Evolutionary conservation across 2,888 invertebrate species (phyloP), one percentile per base, ranked within the genome.

Genomic region (Lycocerus yunnanus): DNA sequence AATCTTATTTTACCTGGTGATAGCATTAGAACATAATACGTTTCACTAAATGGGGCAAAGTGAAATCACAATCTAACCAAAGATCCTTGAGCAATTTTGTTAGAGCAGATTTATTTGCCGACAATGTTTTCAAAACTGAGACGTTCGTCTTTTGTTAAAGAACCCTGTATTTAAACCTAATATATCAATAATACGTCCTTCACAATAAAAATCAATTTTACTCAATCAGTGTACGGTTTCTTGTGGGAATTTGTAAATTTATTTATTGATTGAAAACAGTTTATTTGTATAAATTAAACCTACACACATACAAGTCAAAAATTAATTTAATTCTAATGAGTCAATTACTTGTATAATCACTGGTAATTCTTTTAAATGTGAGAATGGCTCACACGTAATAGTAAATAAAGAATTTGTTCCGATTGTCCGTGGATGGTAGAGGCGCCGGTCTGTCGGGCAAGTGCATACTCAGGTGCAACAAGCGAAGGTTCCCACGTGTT

Each of bases 381-480:
- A 63, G 20, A 63, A 63, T 63, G 61, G 43, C 68, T 68, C 68
- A 68, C 68, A 68, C 68, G 72, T 68, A 72, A 71, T 72, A 61
- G 58, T 60, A 73, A 66, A 20, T 24, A 14, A 66, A 67, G 70
- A 70, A 69, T 70, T 73, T 76, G 75, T 77, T 74, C 77, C 68
- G 78, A 75, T 76, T 78, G 75, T 76, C 71, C 71, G 68, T 71
- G 73, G 71, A 77, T 77, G 81, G 78, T 79, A 85, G 86, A 89
- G 90, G 90, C 91, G 91, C 90, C 90, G 88, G 87, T 86, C 86
- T 88, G 91, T 89, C 90, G 90, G 89, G 86, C 87, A 85, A 89
- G 89, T 88, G 90, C 90, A 91, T 91, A 90, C 90, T 91, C 90
- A 91, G 90, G 90, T 90, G 90, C 90, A 90, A 89, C 89, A 88